Evolutionary conservation across 2,888 invertebrate genomes (phyloP), one percentile per base, ranked within the genome.

Genomic region (Acleris sparsana): DNA sequence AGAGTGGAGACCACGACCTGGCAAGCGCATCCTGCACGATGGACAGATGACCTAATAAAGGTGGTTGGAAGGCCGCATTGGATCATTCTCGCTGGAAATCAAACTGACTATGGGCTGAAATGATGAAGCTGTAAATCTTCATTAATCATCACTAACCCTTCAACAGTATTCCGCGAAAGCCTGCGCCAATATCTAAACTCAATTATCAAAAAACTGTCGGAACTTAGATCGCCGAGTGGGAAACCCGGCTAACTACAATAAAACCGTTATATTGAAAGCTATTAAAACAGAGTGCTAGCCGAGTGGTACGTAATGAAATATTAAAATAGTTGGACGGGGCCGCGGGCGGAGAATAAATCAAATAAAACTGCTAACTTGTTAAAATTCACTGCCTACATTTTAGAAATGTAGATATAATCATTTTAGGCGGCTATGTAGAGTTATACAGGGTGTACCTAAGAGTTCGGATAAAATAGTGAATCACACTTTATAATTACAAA

Each of bases 211-310:
- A 70, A 72, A 73, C 46, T 52, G 53, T 64, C 71, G 60, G 71
- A 74, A 75, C 71, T 76, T 72, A 78, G 78, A 75, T 75, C 71
- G 69, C 68, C 67, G 68, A 70, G 67, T 69, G 68, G 69, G 67
- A 70, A 72, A 75, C 72, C 71, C 69, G 70, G 70, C 74, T 76
- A 85, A 81, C 77, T 80, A 75, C 75, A 80, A 83, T 78, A 80
- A 84, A 84, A 84, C 79, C 76, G 72, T 76, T 71, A 71, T 75
- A 80, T 78, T 74, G 74, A 75, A 83, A 83, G 75, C 82, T 78
- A 86, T 85, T 85, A 85, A 76, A 77, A 71, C 71, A 61, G 79
- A 81, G 83, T 80, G 76, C 78, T 77, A 73, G 77, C 72, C 70
- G 29, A 33, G 20, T 43, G 20, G 52, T 51, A 51, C 60, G 73